Percentiles rank a stretch among this genome's conserved stretches.
Evolutionary conservation across 1,140 invertebrate species (phyloP).

Genomic region (Trachelipus rathkii): DNA sequence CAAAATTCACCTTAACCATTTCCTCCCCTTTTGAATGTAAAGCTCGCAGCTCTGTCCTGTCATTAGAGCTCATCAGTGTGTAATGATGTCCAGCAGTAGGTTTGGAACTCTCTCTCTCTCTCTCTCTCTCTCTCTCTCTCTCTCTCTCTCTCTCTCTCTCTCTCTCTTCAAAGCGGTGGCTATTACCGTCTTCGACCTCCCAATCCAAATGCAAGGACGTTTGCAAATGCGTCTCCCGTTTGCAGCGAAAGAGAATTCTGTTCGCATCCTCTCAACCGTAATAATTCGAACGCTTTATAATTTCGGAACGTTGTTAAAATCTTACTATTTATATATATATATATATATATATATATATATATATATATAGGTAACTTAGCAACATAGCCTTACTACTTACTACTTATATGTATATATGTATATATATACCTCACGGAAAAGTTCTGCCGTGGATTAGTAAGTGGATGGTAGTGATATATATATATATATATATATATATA

Average conservation of each 20-base stretch:
- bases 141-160: background rate
- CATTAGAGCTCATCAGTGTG: background rate
- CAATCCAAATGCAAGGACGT: background rate
- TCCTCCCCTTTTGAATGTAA: background rate
- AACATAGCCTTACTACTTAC: background rate
- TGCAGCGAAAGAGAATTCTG: conserved; percentile 2
- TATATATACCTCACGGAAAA: too few species aligned
- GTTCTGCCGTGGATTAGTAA: too few species aligned
- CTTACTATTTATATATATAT: conserved; percentile 9
- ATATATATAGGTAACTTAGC: background rate
- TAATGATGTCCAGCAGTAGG: conserved; percentile 8
- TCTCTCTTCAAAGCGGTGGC: conserved; percentile 1
- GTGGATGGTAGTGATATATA: too few species aligned
- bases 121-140: too few species aligned
- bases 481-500: too few species aligned
- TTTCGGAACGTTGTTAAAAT: conserved; percentile 8
- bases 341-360: conserved; percentile 4
- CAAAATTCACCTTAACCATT: background rate
- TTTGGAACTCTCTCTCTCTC: background rate
- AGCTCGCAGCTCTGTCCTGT: conserved; percentile 5
- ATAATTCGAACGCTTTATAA: conserved; percentile 13
- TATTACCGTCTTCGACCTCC: conserved; percentile 2
- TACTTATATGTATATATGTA: background rate
- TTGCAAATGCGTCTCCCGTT: background rate
- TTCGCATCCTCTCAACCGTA: background rate